Evolutionary conservation across 2,113 vertebrate genomes (phyloP).

Genomic region (Nothocercus julius): DNA sequence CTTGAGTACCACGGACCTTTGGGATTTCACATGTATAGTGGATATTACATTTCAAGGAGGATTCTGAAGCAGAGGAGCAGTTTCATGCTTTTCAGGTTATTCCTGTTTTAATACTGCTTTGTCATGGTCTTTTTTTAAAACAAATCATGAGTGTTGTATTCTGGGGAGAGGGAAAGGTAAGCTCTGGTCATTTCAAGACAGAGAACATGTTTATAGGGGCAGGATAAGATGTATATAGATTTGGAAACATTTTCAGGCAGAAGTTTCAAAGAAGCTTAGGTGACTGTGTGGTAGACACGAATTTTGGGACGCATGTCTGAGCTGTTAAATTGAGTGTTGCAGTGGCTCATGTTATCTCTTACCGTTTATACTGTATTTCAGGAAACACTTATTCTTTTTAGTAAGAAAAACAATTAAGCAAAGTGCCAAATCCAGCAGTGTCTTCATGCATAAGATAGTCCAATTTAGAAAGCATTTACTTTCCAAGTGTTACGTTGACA

Average conservation of each 20-base stretch:
- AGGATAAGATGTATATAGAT: slow-evolving; percentile 27
- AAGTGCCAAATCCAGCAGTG: slow-evolving; percentile 76
- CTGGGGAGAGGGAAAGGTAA: background rate
- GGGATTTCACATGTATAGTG: background rate
- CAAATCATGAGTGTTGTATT: background rate
- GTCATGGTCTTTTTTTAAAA: slow-evolving; percentile 42
- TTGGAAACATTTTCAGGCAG: slow-evolving; percentile 36
- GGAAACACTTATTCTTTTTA: slow-evolving; percentile 14
- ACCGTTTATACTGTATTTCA: slow-evolving; percentile 39
- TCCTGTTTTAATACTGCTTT: slow-evolving; percentile 31
- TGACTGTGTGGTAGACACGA: slow-evolving; percentile 9
- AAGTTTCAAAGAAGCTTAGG: slow-evolving; percentile 30
- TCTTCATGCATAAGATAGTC: slow-evolving; percentile 32
- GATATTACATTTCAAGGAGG: slow-evolving; percentile 14
- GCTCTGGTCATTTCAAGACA: slow-evolving; percentile 19
- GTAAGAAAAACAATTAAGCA: slow-evolving; percentile 25
- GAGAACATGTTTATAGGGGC: slow-evolving; percentile 25
- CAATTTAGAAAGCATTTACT: slow-evolving; percentile 17
- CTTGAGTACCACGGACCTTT: background rate
- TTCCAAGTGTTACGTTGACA: background rate
- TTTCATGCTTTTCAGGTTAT: slow-evolving; percentile 17
- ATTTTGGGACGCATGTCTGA: slow-evolving; percentile 38
- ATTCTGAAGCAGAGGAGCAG: background rate
- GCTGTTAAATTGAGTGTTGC: background rate
- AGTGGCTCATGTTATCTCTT: slow-evolving; percentile 7